phyloP scores from a whole-genome alignment of 1,140 invertebrate species.

The Caligus rogercresseyi region DNA sequence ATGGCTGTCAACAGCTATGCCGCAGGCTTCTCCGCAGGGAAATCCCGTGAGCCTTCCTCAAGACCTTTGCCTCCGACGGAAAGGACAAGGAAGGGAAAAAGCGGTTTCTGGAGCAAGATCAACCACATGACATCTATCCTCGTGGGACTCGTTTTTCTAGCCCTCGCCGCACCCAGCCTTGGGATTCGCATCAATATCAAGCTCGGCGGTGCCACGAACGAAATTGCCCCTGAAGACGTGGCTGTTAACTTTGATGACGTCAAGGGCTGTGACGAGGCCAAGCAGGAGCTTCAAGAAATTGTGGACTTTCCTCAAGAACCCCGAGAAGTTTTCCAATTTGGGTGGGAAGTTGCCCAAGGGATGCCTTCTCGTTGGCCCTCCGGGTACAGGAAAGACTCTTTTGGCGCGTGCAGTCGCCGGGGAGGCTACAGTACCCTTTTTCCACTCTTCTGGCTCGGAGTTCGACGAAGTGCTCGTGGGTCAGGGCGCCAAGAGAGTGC shows the following conservation, averaged over 20 bases:
- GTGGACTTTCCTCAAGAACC: conserved; percentile 88
- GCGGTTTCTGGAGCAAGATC: neutral
- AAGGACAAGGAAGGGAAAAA: neutral
- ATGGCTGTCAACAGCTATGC: neutral
- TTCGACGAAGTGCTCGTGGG: conserved; percentile 98
- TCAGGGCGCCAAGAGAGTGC: conserved; percentile 78
- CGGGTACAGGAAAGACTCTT: conserved; percentile 89
- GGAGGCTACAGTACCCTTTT: conserved; percentile 94
- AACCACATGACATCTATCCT: neutral
- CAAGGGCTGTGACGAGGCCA: conserved; percentile 89
- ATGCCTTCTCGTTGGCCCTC: conserved; percentile 67
- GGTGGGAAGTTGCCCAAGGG: conserved; percentile 91
- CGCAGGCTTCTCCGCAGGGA: neutral
- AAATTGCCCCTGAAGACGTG: conserved; percentile 89
- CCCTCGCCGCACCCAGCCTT: neutral
- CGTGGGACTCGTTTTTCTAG: neutral
- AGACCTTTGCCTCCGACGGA: neutral
- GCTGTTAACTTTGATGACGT: conserved; percentile 90
- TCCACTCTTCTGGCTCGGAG: conserved; percentile 91
- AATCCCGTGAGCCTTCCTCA: neutral
- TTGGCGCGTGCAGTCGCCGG: conserved; percentile 94
- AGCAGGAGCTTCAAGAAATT: conserved; percentile 87
- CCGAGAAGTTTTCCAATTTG: conserved; percentile 78
- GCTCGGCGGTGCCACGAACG: conserved; percentile 54
- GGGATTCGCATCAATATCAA: neutral